Percentiles rank a stretch among this genome's conserved stretches.
Evolutionary conservation across 2,888 invertebrate genomes (phyloP).

Genomic region (Athetis lepigone): DNA sequence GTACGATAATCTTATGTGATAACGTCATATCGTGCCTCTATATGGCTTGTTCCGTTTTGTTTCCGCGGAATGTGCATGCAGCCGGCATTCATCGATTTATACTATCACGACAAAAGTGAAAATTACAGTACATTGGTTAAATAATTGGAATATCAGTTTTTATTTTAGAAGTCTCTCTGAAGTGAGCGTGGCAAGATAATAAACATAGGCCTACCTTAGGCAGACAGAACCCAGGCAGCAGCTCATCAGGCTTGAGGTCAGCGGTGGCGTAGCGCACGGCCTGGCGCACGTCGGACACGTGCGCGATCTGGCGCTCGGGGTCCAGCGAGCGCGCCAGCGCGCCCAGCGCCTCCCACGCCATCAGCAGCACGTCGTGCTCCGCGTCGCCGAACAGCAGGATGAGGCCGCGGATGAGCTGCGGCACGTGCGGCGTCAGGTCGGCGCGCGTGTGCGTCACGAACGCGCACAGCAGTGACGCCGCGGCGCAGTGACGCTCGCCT

Average conservation of each 20-base stretch:
- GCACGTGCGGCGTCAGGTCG: conserved; percentile 96
- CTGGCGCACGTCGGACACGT: conserved; percentile 97
- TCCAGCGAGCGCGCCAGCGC: conserved; percentile 97
- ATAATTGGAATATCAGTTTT: too few species aligned
- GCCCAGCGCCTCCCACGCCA: conserved; percentile 97
- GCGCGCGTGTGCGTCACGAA: conserved; percentile 97
- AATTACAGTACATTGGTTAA: too few species aligned
- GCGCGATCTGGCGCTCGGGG: conserved; percentile 95
- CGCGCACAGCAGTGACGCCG: conserved; percentile 96
- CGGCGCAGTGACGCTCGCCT: conserved; percentile 92
- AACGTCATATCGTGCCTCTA: too few species aligned
- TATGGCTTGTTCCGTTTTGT: too few species aligned
- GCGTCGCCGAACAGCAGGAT: conserved; percentile 95
- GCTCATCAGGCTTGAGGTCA: conserved; percentile 94
- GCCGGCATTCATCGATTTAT: too few species aligned
- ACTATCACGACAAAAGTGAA: too few species aligned
- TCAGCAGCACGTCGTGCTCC: conserved; percentile 93
- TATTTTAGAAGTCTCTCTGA: too few species aligned
- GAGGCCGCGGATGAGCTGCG: conserved; percentile 96
- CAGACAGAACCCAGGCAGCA: conserved; percentile 97
- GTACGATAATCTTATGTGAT: too few species aligned
- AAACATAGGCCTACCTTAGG: conserved; percentile 92
- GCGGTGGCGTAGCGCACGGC: conserved; percentile 97
- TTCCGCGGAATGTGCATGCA: too few species aligned
- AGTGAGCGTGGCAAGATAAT: too few species aligned